Evolutionary conservation across 2,888 invertebrate genomes (phyloP).

Genomic region (Euclidia mi): DNA sequence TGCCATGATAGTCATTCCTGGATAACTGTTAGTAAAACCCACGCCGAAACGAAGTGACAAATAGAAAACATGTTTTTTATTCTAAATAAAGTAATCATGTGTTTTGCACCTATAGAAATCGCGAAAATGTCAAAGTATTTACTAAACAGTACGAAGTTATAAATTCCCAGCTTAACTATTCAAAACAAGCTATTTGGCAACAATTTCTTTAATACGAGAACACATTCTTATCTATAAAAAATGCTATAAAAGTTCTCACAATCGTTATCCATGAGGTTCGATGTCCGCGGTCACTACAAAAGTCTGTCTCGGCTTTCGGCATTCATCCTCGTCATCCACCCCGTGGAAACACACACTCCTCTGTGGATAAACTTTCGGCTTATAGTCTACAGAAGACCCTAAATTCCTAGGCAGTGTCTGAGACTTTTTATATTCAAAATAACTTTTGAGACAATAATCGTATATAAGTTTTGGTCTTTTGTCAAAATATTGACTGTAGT

Average conservation of each 20-base stretch:
- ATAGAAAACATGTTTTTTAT: too few relatives aligned
- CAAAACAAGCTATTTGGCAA: conserved; percentile 9
- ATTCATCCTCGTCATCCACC: conserved; percentile 64
- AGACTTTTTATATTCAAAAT: conserved; percentile 70
- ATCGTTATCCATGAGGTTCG: conserved; percentile 82
- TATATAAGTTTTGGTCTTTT: conserved; percentile 78
- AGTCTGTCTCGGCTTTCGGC: conserved; percentile 57
- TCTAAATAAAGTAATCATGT: too few relatives aligned
- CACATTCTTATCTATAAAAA: conserved; percentile 32
- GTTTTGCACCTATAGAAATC: too few relatives aligned
- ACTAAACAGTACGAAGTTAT: too few relatives aligned
- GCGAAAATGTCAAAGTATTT: too few relatives aligned
- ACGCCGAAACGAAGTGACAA: too few relatives aligned
- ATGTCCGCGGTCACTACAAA: conserved; percentile 80
- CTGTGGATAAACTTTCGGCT: conserved; percentile 69
- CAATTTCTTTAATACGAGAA: conserved; percentile 16
- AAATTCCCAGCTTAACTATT: not conserved
- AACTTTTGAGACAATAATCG: conserved; percentile 85
- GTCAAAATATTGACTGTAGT: conserved; percentile 82
- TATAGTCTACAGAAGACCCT: conserved; percentile 75
- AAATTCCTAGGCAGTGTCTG: conserved; percentile 82
- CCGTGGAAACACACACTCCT: conserved; percentile 81
- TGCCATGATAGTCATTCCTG: too few relatives aligned
- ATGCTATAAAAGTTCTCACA: conserved; percentile 50
- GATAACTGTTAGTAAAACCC: too few relatives aligned